Evolutionary conservation across 2,113 vertebrate species (phyloP), one percentile per base, ranked within the genome.

Genomic region (Tautogolabrus adspersus): DNA sequence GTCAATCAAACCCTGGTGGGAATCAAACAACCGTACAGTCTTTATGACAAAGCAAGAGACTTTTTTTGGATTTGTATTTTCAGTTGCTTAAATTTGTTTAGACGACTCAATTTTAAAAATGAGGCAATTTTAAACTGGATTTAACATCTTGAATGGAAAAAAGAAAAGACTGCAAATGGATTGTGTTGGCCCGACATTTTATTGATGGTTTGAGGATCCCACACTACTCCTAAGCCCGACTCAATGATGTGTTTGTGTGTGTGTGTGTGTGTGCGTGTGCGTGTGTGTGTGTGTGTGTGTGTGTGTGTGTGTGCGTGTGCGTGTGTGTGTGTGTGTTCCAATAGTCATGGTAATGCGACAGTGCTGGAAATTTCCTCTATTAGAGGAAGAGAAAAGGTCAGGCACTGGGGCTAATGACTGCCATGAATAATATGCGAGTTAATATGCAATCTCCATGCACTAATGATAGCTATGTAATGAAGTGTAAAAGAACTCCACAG

Each of bases 401-500:
- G 59, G 22, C 4, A 46, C 44, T 59, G 15, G 12, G 13, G 34
- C 22, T 70, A 54, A 19, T 34, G 47, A 75, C 37, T 38, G 15
- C 51, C 49, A 44, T 62, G 34, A 73, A 73, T 58, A 56, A 18
- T 34, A 34, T 54, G 55, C 2, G 4, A 69, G 30, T 64, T 68
- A 4, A 73, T 70, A 60, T 63, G 63, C 30, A 75, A 72, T 78
- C 54, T 72, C 9, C 10, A 42, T 47, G 71, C 1, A 18, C 81
- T 84, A 84, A 82, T 68, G 69, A 82, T 23, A 5, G 57, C 23
- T 10, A 56, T 2, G 5, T 80, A 68, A 78, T 83, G 70, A 78
- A 68, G 62, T 75, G 34, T 26, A 38, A 63, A 71, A 37, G 21
- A 54, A 60, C 46, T 68, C 5, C 34, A 21, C 8, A 0, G 42